Conservation (phyloP, 37 sponge, comb jelly and placozoan species). For the Theonella swinhoei region DNA sequence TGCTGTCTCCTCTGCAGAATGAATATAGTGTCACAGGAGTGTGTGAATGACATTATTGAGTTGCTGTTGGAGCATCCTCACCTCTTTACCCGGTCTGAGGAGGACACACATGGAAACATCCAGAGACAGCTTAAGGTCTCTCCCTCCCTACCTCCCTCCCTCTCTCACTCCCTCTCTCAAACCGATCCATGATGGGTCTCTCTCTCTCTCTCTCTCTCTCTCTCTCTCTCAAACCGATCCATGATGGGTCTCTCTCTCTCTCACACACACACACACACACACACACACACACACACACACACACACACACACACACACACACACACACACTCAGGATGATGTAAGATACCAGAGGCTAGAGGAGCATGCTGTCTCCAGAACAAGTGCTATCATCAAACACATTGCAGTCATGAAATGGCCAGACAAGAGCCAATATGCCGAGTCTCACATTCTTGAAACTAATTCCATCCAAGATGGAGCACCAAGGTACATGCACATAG, state of each 20-base stretch:
- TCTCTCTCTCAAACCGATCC: neutral
- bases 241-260: no score
- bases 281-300: neutral
- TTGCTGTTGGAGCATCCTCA: conserved; percentile 64
- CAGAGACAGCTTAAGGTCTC: conserved; percentile 44
- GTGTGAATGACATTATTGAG: conserved; percentile 53
- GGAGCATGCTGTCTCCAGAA: neutral
- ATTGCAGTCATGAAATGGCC: conserved; percentile 38
- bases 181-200: neutral
- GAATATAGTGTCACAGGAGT: conserved; percentile 40
- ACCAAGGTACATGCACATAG: neutral
- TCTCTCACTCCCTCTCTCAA: neutral
- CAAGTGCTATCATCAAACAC: conserved; percentile 33
- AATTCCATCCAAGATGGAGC: neutral
- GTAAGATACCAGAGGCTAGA: conserved; percentile 41
- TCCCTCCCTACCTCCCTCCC: neutral
- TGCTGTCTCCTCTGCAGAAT: conserved; percentile 6
- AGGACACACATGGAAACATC: conserved; percentile 9
- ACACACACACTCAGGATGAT: conserved; percentile 14
- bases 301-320: neutral
- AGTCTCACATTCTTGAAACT: conserved; percentile 7
- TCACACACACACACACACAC: no score
- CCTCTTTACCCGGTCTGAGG: conserved; percentile 31
- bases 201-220: conserved; percentile 10
- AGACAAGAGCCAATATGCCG: conserved; percentile 25